Evolutionary conservation across 2,113 vertebrate genomes (phyloP).

Genomic region (Oncorhynchus mykiss): DNA sequence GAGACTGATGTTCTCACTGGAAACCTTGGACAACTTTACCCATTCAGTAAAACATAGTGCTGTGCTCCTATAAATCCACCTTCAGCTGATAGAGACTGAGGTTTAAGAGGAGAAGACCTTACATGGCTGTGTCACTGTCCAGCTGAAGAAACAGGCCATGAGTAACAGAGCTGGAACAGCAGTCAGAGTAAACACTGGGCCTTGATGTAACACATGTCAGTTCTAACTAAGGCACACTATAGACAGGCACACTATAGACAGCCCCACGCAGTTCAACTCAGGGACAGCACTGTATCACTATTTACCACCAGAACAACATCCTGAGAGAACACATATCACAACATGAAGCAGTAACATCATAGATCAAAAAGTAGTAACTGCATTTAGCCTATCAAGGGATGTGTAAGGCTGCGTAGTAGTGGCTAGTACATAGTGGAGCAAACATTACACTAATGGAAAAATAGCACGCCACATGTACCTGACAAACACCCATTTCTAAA

Average conservation of each 20-base stretch:
- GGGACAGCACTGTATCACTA: background rate
- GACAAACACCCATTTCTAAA: background rate
- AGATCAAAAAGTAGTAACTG: background rate
- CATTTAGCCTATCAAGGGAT: background rate
- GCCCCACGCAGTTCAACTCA: background rate
- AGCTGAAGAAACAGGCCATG: background rate
- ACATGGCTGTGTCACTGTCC: background rate
- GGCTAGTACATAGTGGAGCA: background rate
- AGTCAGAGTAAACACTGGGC: constrained; percentile 1
- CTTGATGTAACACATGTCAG: background rate
- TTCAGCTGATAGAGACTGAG: background rate
- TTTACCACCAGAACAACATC: background rate
- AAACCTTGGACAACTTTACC: no score
- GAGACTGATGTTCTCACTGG: no score
- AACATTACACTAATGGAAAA: background rate
- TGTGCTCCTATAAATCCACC: no score
- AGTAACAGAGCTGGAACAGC: background rate
- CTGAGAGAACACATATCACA: background rate
- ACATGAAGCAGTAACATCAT: background rate
- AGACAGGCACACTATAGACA: background rate
- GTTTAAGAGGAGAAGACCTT: background rate
- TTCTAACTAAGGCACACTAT: background rate
- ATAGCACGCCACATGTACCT: background rate
- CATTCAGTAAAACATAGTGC: no score
- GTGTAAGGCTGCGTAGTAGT: background rate